Conservation (phyloP, 1,140 invertebrate species). For the Pachypsylla venusta region DNA sequence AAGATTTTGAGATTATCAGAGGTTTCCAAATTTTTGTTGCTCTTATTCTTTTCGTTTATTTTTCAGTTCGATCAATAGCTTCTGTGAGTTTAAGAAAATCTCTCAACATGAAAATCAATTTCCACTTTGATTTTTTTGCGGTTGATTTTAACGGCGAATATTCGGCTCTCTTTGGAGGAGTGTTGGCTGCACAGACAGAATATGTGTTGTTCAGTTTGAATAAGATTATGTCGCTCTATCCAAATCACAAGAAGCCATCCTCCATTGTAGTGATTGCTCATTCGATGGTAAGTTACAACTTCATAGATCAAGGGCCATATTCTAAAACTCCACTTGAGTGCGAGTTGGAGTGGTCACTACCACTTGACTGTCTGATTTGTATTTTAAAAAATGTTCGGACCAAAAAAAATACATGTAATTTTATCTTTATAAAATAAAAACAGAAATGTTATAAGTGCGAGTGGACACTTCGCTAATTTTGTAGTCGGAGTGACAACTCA, state of each 20-base stretch:
- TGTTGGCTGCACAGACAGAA: constrained; percentile 56
- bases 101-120: constrained; percentile 38
- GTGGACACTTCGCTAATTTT: no score
- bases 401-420: no score
- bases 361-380: no score
- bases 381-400: no score
- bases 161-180: constrained; percentile 59
- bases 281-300: constrained; percentile 80
- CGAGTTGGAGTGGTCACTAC: no score
- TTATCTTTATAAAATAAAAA: no score
- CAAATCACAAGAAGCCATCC: constrained; percentile 34
- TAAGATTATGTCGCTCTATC: constrained; percentile 57
- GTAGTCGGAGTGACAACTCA: no score
- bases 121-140: constrained; percentile 80
- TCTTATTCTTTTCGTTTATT: neutral
- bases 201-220: constrained; percentile 58
- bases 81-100: neutral
- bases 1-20: no score
- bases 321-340: no score
- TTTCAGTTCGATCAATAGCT: constrained; percentile 1
- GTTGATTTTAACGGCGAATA: constrained; percentile 69
- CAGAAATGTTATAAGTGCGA: no score
- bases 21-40: no score
- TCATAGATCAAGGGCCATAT: no score
- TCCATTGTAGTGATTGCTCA: constrained; percentile 71